Evolutionary conservation across 2,797 vertebrate species (phyloP), one percentile per base, ranked within the genome.

Genomic region (Varecia variegata): DNA sequence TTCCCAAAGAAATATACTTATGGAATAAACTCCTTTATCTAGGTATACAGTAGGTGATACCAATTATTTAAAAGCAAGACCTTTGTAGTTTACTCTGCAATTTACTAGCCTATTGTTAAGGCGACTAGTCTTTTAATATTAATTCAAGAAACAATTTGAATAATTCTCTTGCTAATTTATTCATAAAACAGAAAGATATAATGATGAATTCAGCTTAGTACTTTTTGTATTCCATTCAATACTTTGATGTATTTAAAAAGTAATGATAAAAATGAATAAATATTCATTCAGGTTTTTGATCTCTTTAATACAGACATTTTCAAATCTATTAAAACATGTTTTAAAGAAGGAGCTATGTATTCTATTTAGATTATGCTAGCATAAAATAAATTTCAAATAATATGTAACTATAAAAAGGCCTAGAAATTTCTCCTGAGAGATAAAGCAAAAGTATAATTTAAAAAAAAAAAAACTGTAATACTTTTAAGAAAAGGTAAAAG

Each of bases 111-210:
- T 94, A 80, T 77, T 97, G 89, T 91, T 93, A 89, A 58, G 38
- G 95, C 84, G 47, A 90, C 43, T 77, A 92, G 18, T 40, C 43
- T 50, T 93, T 73, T 95, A 70, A 89, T 93, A 93, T 90, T 96
- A 96, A 97, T 96, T 96, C 45, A 91, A 74, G 82, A 88, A 86
- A 84, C 15, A 96, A 96, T 97, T 97, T 96, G 85, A 96, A 97
- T 97, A 97, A 95, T 92, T 94, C 3, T 84, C n/a, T 93, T 94
- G 76, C 32, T 98, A 97, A 98, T 95, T 97, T 97, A 97, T 93
- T 97, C 96, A 95, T 65, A 71, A 96, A 77, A 38, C 25, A 91
- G 52, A 95, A 95, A 89, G 84, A 94, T 73, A 65, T 87, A 95
- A 95, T 91, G 35, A 92, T 94, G 70, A 96, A 77, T 82, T 91